These are phyloP conservation scores for Eupithecia abbreviata DNA, from an alignment of 2,888 invertebrate genomes.

Conservation along the genomic window DNA sequence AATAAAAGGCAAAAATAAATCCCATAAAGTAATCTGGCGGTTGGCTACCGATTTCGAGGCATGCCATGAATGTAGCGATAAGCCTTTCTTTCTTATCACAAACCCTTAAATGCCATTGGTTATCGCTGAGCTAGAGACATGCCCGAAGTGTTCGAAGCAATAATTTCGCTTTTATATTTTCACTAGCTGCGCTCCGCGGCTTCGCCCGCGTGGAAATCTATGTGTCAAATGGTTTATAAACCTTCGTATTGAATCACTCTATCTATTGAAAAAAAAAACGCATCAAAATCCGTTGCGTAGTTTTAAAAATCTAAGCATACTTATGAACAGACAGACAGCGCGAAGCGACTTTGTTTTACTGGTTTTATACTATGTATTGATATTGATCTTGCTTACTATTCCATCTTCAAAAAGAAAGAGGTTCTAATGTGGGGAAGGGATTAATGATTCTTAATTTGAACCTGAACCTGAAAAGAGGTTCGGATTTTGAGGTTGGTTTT, in stretches of 20 bases:
- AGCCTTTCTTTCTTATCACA: conserved; percentile 65
- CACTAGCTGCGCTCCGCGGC: neutral
- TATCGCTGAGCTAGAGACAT: conserved; percentile 42
- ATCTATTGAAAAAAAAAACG: too few species aligned
- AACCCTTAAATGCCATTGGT: conserved; percentile 46
- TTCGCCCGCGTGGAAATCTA: too few species aligned
- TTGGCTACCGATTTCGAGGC: conserved; percentile 59
- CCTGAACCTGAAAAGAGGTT: neutral
- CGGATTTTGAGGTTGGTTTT: neutral
- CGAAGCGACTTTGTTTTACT: too few species aligned
- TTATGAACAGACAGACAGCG: too few species aligned
- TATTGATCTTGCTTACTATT: neutral
- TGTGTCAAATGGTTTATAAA: too few species aligned
- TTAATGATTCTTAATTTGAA: neutral
- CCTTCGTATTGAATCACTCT: too few species aligned
- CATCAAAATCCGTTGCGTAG: too few species aligned
- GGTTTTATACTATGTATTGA: too few species aligned
- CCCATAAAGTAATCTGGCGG: neutral
- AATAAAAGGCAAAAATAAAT: neutral
- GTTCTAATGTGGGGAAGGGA: neutral
- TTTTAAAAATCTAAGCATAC: too few species aligned
- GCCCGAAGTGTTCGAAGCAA: neutral
- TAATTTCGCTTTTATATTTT: neutral
- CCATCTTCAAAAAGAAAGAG: neutral
- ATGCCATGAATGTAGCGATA: conserved; percentile 60